phyloP scores from a whole-genome alignment of 2,888 invertebrate genomes.

The Gnatocerus cornutus region DNA sequence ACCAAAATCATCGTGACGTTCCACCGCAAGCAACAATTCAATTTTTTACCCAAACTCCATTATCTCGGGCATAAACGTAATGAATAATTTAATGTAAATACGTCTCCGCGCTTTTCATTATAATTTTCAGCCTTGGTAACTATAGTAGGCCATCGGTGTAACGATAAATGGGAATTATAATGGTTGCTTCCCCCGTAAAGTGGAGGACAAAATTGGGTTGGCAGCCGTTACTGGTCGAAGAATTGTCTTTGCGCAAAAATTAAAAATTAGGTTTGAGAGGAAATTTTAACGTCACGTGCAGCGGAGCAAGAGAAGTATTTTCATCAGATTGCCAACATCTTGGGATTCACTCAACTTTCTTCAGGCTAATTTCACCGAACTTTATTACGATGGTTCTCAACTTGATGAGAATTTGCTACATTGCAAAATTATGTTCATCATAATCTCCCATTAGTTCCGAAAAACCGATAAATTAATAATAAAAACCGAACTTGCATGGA shows the following conservation, averaged over 20 bases:
- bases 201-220: conserved; percentile 9
- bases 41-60: conserved; percentile 28
- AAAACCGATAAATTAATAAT: conserved; percentile 9
- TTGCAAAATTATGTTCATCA: conserved; percentile 11
- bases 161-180: conserved; percentile 22
- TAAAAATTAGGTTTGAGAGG: neutral
- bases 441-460: neutral
- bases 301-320: neutral
- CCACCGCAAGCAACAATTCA: conserved; percentile 33
- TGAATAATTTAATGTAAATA: conserved; percentile 30
- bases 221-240: neutral
- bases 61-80: conserved; percentile 23
- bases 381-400: conserved; percentile 23
- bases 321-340: conserved; percentile 19
- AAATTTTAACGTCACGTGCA: conserved; percentile 10
- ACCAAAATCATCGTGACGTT: neutral
- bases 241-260: neutral
- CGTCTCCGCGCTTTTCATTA: conserved; percentile 30
- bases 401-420: conserved; percentile 35
- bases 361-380: conserved; percentile 28
- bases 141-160: conserved; percentile 4
- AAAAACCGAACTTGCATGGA: neutral
- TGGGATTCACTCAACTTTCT: conserved; percentile 24
- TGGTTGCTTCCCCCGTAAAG: conserved; percentile 8
- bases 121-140: conserved; percentile 16